phyloP scores from a whole-genome alignment of 2,888 invertebrate genomes.

The Ormyrus pomaceus region DNA sequence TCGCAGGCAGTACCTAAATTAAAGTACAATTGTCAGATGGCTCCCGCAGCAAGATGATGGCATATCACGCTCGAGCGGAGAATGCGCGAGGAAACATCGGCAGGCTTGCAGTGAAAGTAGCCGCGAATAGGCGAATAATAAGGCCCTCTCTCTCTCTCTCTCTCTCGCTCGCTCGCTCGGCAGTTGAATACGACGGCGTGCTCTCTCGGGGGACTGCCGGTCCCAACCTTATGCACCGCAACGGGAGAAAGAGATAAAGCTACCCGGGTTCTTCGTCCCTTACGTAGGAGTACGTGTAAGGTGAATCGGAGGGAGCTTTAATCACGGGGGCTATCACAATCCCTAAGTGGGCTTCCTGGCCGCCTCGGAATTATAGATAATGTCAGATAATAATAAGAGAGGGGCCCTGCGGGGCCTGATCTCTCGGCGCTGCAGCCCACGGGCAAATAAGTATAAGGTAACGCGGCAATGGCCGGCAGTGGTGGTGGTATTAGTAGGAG shows the following conservation, averaged over 20 bases:
- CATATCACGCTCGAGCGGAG: background rate
- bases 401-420: conserved; percentile 64
- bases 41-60: conserved; percentile 26
- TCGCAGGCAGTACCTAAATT: conserved; percentile 36
- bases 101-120: conserved; percentile 23
- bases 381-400: conserved; percentile 76
- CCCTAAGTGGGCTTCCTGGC: conserved; percentile 76
- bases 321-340: conserved; percentile 76
- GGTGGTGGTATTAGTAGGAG: conserved; percentile 73
- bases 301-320: conserved; percentile 66
- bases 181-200: background rate
- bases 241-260: no score
- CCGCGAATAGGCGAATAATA: conserved; percentile 38
- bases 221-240: no score
- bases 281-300: conserved; percentile 31
- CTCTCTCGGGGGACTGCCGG: background rate
- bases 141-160: background rate
- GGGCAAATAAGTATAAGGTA: conserved; percentile 73
- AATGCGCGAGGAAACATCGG: background rate
- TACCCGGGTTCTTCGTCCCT: no score
- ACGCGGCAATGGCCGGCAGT: conserved; percentile 64
- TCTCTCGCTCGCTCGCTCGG: background rate
- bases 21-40: conserved; percentile 41
- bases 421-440: conserved; percentile 59
- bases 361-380: conserved; percentile 76